Conservation (phyloP, 2,113 vertebrate species). For the Calcarius ornatus region DNA sequence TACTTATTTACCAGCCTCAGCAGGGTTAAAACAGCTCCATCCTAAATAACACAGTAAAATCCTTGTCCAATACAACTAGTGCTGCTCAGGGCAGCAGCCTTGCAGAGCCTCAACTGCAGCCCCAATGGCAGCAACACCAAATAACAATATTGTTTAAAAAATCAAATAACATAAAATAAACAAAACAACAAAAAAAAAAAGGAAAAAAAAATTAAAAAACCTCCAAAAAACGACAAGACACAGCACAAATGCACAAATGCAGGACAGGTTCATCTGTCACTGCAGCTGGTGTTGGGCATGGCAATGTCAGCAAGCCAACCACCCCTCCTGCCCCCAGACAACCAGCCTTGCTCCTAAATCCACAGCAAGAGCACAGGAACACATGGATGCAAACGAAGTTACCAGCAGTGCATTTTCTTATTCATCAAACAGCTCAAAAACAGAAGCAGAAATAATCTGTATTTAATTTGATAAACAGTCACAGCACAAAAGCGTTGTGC, state of each 20-base stretch:
- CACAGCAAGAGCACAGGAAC: background rate
- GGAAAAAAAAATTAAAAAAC: background rate
- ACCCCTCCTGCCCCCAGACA: background rate
- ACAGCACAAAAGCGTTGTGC: background rate
- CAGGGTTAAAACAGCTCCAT: background rate
- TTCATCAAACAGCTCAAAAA: background rate
- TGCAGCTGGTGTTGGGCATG: background rate
- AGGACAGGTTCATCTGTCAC: background rate
- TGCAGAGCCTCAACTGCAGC: background rate
- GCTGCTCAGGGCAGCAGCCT: background rate
- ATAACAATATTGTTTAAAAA: background rate
- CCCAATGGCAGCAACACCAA: background rate
- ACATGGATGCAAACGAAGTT: background rate
- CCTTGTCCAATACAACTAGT: background rate
- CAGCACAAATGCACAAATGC: background rate
- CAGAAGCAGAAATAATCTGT: background rate
- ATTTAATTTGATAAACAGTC: constrained; percentile 19
- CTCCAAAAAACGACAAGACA: background rate
- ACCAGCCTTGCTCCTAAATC: background rate
- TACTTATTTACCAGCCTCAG: background rate
- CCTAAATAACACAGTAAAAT: background rate
- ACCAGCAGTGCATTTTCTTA: background rate
- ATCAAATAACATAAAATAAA: background rate
- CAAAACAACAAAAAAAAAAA: too few relatives aligned
- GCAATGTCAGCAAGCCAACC: background rate